Base-by-base conservation (phyloP, 2,888 invertebrate genomes). In the Sacculina carcini region DNA sequence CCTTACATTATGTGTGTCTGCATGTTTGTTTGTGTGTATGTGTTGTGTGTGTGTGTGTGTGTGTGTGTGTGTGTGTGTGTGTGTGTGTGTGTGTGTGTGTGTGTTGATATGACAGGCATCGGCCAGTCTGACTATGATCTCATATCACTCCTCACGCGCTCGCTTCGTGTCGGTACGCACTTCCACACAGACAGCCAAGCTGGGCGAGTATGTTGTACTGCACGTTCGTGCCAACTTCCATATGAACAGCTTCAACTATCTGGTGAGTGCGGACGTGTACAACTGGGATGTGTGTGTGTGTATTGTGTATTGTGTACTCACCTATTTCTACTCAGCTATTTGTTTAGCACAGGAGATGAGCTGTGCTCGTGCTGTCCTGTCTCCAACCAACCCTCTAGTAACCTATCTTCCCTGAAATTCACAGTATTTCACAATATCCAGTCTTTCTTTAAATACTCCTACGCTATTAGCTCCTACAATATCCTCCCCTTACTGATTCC, bases 121-220 rank as follows among this genome's bases (percentile, higher is more conserved):
- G 28, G 44, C 44, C 16, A 44, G 28, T 9, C 26, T 44, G 44
- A 29, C 26, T 5, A 26, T 44, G 44, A n/a, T 44, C 28, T 29
- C 44, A 10, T 53, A 56, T 12, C 54, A 53, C 50, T 56, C 64
- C 1, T 62, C 12, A 19, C 2, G 63, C 32, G 60, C 63, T 34
- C 65, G 66, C 54, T 69, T 63, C 60, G 60, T 72, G 9, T 63
- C 63, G 28, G 63, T 72, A 10, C 61, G 65, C 51, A 65, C 70
- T 2, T 68, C 69, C 34, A 70, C 69, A n/a, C 61, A 59, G 28
- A 56, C 58, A 31, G 61, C 63, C 23, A 57, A 63, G 56, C 67
- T 69, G 6, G 70, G 70, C 51, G 67, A 71, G 56, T 73, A 68
- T 62, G 71, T 69, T 57, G 64, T 72, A 10, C 67, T 73, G 57